phyloP scores from a whole-genome alignment of 2,797 vertebrate genomes.

The Hippocampus kuda region DNA sequence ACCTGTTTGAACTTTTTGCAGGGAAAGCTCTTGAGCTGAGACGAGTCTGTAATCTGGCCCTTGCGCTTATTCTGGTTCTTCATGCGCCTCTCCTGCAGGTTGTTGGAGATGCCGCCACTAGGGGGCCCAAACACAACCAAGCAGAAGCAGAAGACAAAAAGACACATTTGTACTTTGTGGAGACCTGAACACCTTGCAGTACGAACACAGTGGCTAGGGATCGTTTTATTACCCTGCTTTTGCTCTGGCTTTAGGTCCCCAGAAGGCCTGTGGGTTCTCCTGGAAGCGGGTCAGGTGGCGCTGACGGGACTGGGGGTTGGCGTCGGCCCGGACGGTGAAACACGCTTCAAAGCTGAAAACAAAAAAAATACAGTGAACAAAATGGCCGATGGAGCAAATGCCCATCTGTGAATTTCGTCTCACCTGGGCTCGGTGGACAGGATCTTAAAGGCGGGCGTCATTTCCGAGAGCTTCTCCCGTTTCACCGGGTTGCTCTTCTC shows the following conservation, averaged over 20 bases:
- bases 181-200: too few relatives aligned
- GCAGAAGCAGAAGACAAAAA: not conserved
- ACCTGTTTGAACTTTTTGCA: constrained; percentile 84
- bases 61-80: constrained; percentile 80
- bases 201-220: too few relatives aligned
- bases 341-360: constrained; percentile 71
- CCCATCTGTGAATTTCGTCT: not conserved
- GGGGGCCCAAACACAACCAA: not conserved
- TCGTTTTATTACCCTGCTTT: constrained; percentile 64
- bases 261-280: constrained; percentile 84
- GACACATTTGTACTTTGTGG: not conserved
- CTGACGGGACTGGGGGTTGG: constrained; percentile 84
- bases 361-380: not conserved
- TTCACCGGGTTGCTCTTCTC: constrained; percentile 80
- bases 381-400: not conserved
- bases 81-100: constrained; percentile 69
- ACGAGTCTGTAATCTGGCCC: constrained; percentile 48
- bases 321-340: constrained; percentile 79
- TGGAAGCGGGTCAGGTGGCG: constrained; percentile 83
- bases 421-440: constrained; percentile 76
- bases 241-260: constrained; percentile 86
- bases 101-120: constrained; percentile 51
- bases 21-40: constrained; percentile 65
- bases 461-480: constrained; percentile 74
- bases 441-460: constrained; percentile 77